phyloP scores from a whole-genome alignment of 2,888 invertebrate genomes.

The Hirudinaria manillensis region DNA sequence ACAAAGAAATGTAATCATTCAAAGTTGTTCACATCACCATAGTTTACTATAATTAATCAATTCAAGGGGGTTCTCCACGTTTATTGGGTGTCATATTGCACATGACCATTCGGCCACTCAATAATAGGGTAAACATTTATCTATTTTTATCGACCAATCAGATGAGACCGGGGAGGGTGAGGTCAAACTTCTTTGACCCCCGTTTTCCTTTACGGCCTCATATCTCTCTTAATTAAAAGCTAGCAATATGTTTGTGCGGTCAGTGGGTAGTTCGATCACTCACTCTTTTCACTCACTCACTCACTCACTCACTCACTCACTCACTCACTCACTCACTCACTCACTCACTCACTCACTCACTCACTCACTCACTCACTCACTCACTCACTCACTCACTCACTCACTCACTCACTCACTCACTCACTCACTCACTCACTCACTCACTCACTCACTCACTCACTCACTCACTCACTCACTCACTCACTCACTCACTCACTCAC shows the following conservation, averaged over 20 bases:
- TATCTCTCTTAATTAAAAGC: constrained; percentile 9
- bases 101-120: no score
- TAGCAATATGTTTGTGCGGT: background rate
- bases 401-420: constrained; percentile 6
- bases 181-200: no score
- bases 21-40: no score
- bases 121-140: no score
- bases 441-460: constrained; percentile 20
- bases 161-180: no score
- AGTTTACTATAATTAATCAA: no score
- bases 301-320: constrained; percentile 8
- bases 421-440: constrained; percentile 19
- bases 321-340: constrained; percentile 11
- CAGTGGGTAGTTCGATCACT: background rate
- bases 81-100: no score
- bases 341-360: constrained; percentile 11
- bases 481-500: background rate
- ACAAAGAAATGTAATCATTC: no score
- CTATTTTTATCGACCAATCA: no score
- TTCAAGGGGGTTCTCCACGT: no score
- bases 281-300: background rate
- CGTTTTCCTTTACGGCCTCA: no score
- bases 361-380: constrained; percentile 11
- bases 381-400: background rate
- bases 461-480: constrained; percentile 19